Conservation (phyloP, 2,797 vertebrate species). For the Protonibea diacanthus region DNA sequence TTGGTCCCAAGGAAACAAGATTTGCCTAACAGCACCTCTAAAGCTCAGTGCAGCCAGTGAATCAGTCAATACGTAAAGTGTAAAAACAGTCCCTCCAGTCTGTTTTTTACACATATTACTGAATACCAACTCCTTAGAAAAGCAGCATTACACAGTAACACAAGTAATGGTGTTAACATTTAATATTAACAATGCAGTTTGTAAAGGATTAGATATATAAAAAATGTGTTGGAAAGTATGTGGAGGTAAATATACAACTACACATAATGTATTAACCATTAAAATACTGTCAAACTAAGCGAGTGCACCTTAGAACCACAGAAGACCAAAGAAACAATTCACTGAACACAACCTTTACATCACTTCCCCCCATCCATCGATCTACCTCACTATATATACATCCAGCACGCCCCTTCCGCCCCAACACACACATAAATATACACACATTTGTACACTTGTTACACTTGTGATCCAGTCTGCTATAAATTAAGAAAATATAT, state of each 20-base stretch:
- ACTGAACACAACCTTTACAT: constrained; percentile 25
- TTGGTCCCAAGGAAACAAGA: neutral
- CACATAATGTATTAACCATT: neutral
- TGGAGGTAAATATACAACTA: neutral
- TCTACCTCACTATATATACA: too few relatives aligned
- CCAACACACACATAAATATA: too few relatives aligned
- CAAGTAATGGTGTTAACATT: neutral
- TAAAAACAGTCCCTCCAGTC: neutral
- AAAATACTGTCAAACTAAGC: neutral
- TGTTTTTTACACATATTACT: neutral
- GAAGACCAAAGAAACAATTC: neutral
- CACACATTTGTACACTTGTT: too few relatives aligned
- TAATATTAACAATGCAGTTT: neutral
- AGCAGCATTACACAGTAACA: neutral
- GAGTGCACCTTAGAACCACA: neutral
- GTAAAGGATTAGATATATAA: neutral
- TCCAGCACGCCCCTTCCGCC: too few relatives aligned
- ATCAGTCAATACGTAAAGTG: neutral
- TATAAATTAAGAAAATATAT: too few relatives aligned
- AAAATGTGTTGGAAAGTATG: neutral
- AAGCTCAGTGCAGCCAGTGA: neutral
- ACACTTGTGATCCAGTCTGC: too few relatives aligned
- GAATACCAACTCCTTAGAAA: neutral
- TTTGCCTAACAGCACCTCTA: neutral
- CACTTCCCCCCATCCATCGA: constrained; percentile 1